Base-by-base conservation (phyloP, 2,113 vertebrate species). In the Indri indri region DNA sequence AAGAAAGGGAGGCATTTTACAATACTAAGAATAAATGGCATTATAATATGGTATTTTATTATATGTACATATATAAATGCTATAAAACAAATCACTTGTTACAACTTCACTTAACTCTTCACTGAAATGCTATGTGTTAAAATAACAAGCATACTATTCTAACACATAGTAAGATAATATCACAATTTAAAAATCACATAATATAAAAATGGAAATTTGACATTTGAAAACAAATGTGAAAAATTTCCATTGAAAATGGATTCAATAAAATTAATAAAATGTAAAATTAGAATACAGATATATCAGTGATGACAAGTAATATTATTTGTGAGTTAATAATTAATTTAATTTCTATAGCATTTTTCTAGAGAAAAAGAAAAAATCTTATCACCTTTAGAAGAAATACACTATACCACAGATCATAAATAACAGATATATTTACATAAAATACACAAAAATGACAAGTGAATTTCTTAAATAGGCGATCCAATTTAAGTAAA, bases 161-260 rank as follows among this genome's bases (percentile, higher is more conserved):
- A 93, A 79, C 37, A 87, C 16, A 80, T 16, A 96, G 40, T 88
- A 94, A 97, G 92, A 96, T 87, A 90, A 79, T 70, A 94, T 17
- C 79, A 97, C 47, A 86, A 91, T 90, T 82, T 90, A 86, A 95
- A 95, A 91, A 88, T 96, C 50, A 92, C 34, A 50, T 95, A 71
- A 74, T 83, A 54, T 57, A 7, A 77, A 96, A 95, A 91, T 57
- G 37, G 32, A 85, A 96, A 96, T 82, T 27, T 88, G 76, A 70
- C 40, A 90, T 94, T 94, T 97, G 54, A 88, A 95, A 93, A 92
- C 34, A 88, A 95, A 93, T 40, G 12, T 70, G 50, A 73, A 94
- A 86, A 88, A 81, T 63, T 88, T 96, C 22, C 74, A 88, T 4
- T 92, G 11, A 63, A 94, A 94, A 80, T 88, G 30, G 7, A 95